Conservation (phyloP, 2,797 vertebrate species). For the Simalia tracyae region DNA sequence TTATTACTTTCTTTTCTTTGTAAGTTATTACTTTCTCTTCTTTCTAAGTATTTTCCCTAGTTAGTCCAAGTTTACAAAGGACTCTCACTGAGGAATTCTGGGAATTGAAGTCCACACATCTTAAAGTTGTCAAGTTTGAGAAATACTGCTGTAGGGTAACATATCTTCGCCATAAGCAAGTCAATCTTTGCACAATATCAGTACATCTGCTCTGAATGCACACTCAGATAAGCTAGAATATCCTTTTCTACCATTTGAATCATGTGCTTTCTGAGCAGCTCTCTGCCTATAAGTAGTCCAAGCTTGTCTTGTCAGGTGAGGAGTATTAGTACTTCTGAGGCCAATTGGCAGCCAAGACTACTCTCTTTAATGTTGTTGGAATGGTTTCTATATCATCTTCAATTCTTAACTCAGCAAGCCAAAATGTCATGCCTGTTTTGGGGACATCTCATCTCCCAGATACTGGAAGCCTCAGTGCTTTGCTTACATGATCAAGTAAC, state of each 20-base stretch:
- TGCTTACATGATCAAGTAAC: background rate
- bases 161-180: background rate
- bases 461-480: background rate
- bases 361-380: background rate
- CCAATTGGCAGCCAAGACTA: background rate
- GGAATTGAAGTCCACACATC: background rate
- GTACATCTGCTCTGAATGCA: background rate
- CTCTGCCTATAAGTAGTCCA: background rate
- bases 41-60: background rate
- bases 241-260: background rate
- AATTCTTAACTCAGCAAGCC: background rate
- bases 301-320: background rate
- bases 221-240: background rate
- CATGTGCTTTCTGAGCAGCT: background rate
- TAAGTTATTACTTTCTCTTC: background rate
- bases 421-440: background rate
- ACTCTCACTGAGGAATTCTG: background rate
- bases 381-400: background rate
- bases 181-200: background rate
- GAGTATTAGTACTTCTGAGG: background rate
- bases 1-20: background rate
- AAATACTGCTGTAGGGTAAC: background rate
- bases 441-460: background rate
- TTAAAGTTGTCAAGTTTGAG: background rate
- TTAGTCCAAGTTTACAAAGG: background rate